These are phyloP conservation scores for Epiblema foenella DNA, from an alignment of 2,888 invertebrate genomes.

Conservation along the genomic window DNA sequence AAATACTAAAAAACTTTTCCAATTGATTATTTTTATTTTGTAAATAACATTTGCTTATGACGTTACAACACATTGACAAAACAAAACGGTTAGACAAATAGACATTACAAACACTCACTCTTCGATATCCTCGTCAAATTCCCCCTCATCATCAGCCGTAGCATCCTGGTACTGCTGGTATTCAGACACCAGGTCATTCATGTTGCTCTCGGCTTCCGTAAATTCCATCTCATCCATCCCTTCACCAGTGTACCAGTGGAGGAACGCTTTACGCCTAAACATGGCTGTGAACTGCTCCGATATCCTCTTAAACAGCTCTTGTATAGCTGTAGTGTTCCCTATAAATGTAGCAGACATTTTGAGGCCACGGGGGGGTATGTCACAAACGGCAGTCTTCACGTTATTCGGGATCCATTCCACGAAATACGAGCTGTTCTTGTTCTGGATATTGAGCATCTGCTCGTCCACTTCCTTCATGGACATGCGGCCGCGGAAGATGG, in stretches of 20 bases:
- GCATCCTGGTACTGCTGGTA: constrained; percentile 94
- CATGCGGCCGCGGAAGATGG: constrained; percentile 91
- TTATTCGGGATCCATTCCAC: constrained; percentile 89
- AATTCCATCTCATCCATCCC: constrained; percentile 97
- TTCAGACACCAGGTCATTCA: constrained; percentile 93
- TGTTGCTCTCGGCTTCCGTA: constrained; percentile 94
- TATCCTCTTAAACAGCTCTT: constrained; percentile 91
- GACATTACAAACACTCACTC: constrained; percentile 18
- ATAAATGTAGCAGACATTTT: constrained; percentile 92
- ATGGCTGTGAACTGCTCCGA: constrained; percentile 92
- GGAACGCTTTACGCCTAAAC: constrained; percentile 95
- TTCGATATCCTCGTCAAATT: constrained; percentile 87
- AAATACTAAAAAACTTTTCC: background rate
- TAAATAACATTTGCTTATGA: constrained; percentile 15
- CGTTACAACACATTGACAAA: constrained; percentile 22
- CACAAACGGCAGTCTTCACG: constrained; percentile 88
- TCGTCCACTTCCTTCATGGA: constrained; percentile 93
- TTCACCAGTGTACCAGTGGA: constrained; percentile 96
- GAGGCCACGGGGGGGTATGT: constrained; percentile 86
- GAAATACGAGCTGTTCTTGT: constrained; percentile 87
- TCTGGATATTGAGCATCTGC: constrained; percentile 88
- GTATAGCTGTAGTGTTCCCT: constrained; percentile 90
- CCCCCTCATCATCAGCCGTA: constrained; percentile 91
- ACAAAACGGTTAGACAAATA: constrained; percentile 26
- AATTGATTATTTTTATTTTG: background rate